Percentiles rank a stretch among this genome's conserved stretches.
These are phyloP conservation scores for Drosophila sechellia DNA, from an alignment of 1,140 invertebrate genomes.

Conservation along the genomic window DNA sequence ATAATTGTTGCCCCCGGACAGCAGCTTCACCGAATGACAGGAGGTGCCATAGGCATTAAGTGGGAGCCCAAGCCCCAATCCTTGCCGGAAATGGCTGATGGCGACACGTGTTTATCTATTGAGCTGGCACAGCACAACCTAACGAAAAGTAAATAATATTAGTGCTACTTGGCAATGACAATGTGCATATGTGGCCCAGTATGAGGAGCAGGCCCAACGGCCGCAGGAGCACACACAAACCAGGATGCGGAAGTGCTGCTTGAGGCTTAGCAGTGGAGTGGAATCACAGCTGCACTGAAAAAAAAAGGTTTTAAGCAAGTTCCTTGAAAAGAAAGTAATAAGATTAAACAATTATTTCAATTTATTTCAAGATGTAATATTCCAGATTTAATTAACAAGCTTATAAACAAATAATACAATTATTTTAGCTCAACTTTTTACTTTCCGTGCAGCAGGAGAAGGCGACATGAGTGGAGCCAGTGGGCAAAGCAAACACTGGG, in stretches of 20 bases:
- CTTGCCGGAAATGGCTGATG: slow-evolving; percentile 16
- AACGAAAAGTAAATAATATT: slow-evolving; percentile 83
- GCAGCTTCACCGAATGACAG: slow-evolving; percentile 7
- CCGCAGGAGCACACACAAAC: slow-evolving; percentile 54
- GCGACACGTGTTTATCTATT: slow-evolving; percentile 51
- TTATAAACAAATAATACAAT: neutral
- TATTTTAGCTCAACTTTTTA: neutral
- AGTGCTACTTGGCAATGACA: slow-evolving; percentile 80
- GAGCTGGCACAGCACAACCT: slow-evolving; percentile 60
- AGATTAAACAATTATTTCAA: too few relatives aligned
- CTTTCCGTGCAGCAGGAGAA: slow-evolving; percentile 16
- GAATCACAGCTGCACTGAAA: slow-evolving; percentile 22
- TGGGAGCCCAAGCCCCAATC: neutral
- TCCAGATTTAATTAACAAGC: too few relatives aligned
- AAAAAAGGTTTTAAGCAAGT: neutral
- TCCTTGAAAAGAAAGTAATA: neutral
- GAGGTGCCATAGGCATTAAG: slow-evolving; percentile 9
- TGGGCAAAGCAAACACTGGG: slow-evolving; percentile 73
- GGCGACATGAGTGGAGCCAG: slow-evolving; percentile 62
- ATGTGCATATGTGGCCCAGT: slow-evolving; percentile 77
- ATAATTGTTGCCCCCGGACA: slow-evolving; percentile 68
- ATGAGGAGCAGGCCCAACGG: slow-evolving; percentile 31
- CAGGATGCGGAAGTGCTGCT: slow-evolving; percentile 73
- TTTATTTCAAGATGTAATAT: too few relatives aligned
- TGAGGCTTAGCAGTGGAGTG: slow-evolving; percentile 45